These are phyloP conservation scores for Hippotragus niger DNA, from an alignment of 2,113 vertebrate species.

Conservation along the genomic window DNA sequence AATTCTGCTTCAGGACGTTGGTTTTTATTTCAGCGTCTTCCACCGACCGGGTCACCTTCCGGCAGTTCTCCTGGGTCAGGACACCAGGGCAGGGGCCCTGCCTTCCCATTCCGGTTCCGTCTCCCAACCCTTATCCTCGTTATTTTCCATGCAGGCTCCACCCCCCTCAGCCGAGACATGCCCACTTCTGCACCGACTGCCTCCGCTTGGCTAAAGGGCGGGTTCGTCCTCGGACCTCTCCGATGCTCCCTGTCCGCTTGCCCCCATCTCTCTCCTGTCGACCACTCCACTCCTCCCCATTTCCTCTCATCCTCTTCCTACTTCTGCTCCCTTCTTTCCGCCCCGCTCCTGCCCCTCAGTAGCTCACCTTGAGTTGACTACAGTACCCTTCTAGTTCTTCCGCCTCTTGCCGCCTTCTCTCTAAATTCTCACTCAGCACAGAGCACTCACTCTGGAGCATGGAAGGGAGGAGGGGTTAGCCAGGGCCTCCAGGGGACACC, in stretches of 20 bases:
- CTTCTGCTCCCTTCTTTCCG: too few relatives aligned
- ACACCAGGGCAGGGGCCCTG: conserved; percentile 49
- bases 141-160: neutral
- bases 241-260: neutral
- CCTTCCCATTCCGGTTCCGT: conserved; percentile 44
- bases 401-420: conserved; percentile 68
- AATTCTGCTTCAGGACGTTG: conserved; percentile 76
- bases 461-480: neutral
- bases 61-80: conserved; percentile 74
- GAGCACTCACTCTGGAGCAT: conserved; percentile 68
- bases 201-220: neutral
- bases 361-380: conserved; percentile 70
- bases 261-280: neutral
- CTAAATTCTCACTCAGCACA: conserved; percentile 74
- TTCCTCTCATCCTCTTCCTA: neutral
- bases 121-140: neutral
- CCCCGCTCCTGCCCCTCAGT: neutral
- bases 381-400: conserved; percentile 75
- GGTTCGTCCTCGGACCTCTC: neutral
- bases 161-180: neutral
- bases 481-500: neutral
- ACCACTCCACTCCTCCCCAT: neutral
- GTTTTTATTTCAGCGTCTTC: conserved; percentile 78
- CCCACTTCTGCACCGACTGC: neutral
- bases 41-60: conserved; percentile 73